Evolutionary conservation across 2,797 vertebrate species (phyloP).

Genomic region (Aselliscus stoliczkanus): DNA sequence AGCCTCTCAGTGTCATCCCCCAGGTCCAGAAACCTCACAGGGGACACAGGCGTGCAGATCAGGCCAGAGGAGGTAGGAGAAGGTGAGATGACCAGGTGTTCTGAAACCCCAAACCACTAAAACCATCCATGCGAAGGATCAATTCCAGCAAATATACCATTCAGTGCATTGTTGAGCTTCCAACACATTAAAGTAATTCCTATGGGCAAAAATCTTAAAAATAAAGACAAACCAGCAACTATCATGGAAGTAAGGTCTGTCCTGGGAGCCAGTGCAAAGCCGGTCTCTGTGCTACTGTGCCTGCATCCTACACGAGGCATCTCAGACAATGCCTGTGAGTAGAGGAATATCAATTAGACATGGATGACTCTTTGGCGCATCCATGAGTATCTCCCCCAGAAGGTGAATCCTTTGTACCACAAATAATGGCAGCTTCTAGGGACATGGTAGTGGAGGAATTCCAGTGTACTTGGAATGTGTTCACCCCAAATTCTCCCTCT

Average conservation of each 20-base stretch:
- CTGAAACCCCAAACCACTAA: neutral
- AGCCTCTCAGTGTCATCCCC: neutral
- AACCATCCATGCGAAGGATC: neutral
- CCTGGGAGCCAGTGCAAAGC: neutral
- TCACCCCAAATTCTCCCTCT: too few relatives aligned
- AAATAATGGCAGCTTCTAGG: neutral
- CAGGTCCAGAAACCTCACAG: neutral
- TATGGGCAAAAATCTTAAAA: neutral
- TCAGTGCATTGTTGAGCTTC: neutral
- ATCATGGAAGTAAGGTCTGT: neutral
- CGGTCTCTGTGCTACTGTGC: neutral
- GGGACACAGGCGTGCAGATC: neutral
- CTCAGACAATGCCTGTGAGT: neutral
- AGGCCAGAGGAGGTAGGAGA: neutral
- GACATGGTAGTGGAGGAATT: neutral
- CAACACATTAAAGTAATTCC: neutral
- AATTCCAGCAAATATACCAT: neutral
- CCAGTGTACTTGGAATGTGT: neutral
- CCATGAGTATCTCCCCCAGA: neutral
- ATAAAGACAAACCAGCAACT: neutral
- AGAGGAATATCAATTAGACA: neutral
- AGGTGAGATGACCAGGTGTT: neutral
- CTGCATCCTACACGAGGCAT: neutral
- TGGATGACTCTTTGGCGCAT: neutral
- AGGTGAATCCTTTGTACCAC: neutral